Conservation (phyloP, 2,888 invertebrate genomes). For the Cancer borealis region DNA sequence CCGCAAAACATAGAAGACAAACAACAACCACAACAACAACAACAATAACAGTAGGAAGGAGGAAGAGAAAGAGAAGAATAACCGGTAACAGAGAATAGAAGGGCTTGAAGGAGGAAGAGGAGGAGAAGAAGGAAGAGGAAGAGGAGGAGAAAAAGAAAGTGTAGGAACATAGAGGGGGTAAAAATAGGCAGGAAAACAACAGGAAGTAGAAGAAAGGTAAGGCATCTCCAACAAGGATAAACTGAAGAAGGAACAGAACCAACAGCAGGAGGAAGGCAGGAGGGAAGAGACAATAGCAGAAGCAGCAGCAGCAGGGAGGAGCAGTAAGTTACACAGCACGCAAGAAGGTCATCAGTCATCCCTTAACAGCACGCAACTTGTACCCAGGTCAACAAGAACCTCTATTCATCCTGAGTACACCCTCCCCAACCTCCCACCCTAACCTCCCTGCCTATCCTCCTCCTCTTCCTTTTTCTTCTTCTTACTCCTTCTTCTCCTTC, state of each 20-base stretch:
- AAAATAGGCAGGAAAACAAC: background rate
- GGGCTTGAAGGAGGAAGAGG: background rate
- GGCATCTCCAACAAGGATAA: too few relatives aligned
- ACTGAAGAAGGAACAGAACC: too few relatives aligned
- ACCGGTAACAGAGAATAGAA: background rate
- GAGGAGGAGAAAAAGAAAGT: background rate
- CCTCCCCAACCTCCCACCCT: too few relatives aligned
- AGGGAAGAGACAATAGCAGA: too few relatives aligned
- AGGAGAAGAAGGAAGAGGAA: background rate
- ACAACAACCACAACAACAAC: background rate
- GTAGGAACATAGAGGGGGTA: background rate
- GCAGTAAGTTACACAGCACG: background rate
- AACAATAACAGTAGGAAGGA: background rate
- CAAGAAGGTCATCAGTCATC: slow-evolving; percentile 29
- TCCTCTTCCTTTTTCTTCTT: background rate
- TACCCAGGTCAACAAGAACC: background rate
- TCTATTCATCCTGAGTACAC: background rate
- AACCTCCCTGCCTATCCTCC: background rate
- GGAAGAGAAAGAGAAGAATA: background rate
- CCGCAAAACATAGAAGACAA: background rate
- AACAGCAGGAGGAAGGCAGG: too few relatives aligned
- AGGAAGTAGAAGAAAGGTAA: background rate
- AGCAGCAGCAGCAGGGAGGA: background rate
- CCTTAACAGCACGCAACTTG: background rate
- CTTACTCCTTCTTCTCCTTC: background rate